Evolutionary conservation across 2,113 vertebrate species (phyloP), one percentile per base, ranked within the genome.

Genomic region (Columba livia): DNA sequence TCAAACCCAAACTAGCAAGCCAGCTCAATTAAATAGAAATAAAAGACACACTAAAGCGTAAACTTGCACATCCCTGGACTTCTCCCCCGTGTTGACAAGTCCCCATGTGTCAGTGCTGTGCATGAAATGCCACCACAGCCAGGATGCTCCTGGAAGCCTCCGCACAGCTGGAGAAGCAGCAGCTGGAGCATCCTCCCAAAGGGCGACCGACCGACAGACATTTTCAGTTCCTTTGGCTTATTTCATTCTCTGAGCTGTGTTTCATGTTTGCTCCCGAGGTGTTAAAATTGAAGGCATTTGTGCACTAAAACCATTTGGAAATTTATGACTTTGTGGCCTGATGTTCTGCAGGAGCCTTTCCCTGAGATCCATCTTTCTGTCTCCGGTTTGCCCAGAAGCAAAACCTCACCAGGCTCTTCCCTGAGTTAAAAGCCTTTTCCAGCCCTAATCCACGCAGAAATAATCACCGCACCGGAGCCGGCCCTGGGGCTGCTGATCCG

Each of bases 31-130:
- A 36, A 51, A 74, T 78, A 71, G n/a, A 79, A 56, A 36, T 17
- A 54, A 91, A 77, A 9, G 3, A 5, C 50, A 38, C 0, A 11
- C 42, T 28, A 29, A 40, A 82, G 6, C 58, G 23, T n/a, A 6
- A 21, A 16, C 5, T 83, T 67, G 47, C 54, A 19, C 5, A 3
- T 4, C n/a, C 36, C 50, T 53, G 13, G 4, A 53, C 47, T 61
- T n/a, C 36, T 57, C 5, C 10, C 14, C 42, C 2, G 0, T 9
- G 15, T 5, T 4, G 26, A 21, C 1, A 6, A 24, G 31, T 38
- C 61, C 47, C 31, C 23, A 54, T 0, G 2, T 3, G 44, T 17
- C 38, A 3, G 42, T 9, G 6, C 4, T 1, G 1, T 2, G 19
- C 5, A 8, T 16, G 64, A 48, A 53, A 29, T 2, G 19, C 18